phyloP scores from a whole-genome alignment of 2,797 vertebrate genomes.

The Leuciscus waleckii region DNA sequence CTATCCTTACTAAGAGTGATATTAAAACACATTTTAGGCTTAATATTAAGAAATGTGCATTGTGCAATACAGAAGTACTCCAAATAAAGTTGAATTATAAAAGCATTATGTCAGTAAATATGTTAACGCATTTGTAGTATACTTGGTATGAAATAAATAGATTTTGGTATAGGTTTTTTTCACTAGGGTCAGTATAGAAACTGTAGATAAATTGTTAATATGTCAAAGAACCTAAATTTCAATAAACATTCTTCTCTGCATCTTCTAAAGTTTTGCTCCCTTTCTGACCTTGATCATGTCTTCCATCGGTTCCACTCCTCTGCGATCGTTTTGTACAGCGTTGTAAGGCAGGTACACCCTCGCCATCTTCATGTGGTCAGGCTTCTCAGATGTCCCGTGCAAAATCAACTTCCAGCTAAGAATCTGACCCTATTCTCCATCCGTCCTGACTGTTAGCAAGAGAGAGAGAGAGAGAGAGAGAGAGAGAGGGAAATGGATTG shows the following conservation, averaged over 20 bases:
- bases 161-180: no score
- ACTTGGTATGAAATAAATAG: no score
- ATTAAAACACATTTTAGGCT: no score
- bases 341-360: constrained; percentile 94
- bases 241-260: background rate
- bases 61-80: no score
- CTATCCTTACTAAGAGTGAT: no score
- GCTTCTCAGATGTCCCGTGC: constrained; percentile 90
- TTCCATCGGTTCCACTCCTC: constrained; percentile 91
- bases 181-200: background rate
- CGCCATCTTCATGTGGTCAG: constrained; percentile 90
- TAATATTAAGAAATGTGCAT: no score
- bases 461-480: background rate
- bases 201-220: background rate
- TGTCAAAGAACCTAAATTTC: no score
- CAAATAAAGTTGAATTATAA: no score
- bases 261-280: background rate
- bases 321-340: constrained; percentile 93
- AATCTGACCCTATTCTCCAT: constrained; percentile 95
- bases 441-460: constrained; percentile 84
- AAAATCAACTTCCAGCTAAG: constrained; percentile 95
- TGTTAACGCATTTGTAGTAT: no score
- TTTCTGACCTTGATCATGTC: constrained; percentile 81
- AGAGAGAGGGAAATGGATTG: background rate
- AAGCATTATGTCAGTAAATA: no score